These are phyloP conservation scores for Hoplodrina ambigua DNA, from an alignment of 2,888 invertebrate species.

Conservation along the genomic window DNA sequence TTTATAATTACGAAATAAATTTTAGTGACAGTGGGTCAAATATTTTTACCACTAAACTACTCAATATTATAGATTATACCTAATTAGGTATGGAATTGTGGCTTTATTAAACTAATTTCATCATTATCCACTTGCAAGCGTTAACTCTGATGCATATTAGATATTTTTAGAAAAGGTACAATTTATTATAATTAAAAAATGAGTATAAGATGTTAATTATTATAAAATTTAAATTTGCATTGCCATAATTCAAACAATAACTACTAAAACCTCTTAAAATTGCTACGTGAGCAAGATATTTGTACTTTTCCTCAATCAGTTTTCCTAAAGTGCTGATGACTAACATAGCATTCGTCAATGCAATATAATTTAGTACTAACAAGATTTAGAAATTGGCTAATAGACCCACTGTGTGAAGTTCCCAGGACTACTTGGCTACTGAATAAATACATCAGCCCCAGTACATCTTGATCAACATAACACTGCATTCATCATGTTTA, in stretches of 20 bases:
- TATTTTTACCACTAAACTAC: constrained; percentile 71
- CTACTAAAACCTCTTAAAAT: constrained; percentile 81
- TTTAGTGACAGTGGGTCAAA: constrained; percentile 88
- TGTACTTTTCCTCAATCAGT: constrained; percentile 85
- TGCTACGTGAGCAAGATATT: constrained; percentile 88
- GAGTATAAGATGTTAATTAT: constrained; percentile 82
- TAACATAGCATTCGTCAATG: constrained; percentile 75
- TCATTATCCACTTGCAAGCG: constrained; percentile 74
- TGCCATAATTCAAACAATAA: constrained; percentile 75
- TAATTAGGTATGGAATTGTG: constrained; percentile 82
- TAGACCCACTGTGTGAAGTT: constrained; percentile 79
- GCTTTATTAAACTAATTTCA: constrained; percentile 73
- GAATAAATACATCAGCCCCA: constrained; percentile 66
- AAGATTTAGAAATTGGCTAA: constrained; percentile 76
- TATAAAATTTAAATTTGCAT: constrained; percentile 74
- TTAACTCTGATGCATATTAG: constrained; percentile 74
- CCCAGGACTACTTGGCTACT: constrained; percentile 65
- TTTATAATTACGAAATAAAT: constrained; percentile 76
- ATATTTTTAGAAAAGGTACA: constrained; percentile 75
- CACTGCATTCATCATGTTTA: constrained; percentile 64
- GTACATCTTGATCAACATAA: constrained; percentile 65
- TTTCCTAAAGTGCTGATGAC: constrained; percentile 72
- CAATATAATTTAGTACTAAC: constrained; percentile 74
- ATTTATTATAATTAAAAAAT: constrained; percentile 80
- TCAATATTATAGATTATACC: constrained; percentile 81